Evolutionary conservation across 2,113 vertebrate species (phyloP).

Genomic region (Psilopogon haemacephalus): DNA sequence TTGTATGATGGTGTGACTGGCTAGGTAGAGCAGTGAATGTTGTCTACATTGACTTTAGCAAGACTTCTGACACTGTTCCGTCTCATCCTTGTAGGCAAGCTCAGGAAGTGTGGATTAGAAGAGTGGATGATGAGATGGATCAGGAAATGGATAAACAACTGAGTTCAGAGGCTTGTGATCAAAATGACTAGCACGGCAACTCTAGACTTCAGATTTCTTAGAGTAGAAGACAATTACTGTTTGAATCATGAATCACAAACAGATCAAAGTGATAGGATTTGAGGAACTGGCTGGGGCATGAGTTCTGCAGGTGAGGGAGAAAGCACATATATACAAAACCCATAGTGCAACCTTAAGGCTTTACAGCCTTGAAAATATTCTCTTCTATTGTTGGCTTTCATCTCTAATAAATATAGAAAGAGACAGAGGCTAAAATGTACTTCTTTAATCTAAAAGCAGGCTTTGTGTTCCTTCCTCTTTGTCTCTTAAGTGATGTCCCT

Average conservation of each 20-base stretch:
- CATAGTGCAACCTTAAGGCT: background rate
- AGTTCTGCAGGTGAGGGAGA: background rate
- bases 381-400: background rate
- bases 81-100: too few species aligned
- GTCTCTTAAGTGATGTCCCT: background rate
- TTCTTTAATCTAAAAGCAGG: background rate
- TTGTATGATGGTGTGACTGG: too few species aligned
- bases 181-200: accelerated
- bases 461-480: background rate
- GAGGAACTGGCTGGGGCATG: background rate
- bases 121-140: too few species aligned
- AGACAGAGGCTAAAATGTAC: background rate
- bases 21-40: too few species aligned
- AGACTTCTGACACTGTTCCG: too few species aligned
- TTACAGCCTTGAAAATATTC: background rate
- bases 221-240: background rate
- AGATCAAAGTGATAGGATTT: background rate
- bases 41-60: too few species aligned
- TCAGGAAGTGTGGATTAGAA: too few species aligned
- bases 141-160: too few species aligned
- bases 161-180: too few species aligned
- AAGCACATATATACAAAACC: background rate
- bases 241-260: background rate
- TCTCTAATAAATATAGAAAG: background rate
- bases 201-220: background rate